Evolutionary conservation across 2,888 invertebrate genomes (phyloP), one percentile per base, ranked within the genome.

Genomic region (Halictus ligatus): DNA sequence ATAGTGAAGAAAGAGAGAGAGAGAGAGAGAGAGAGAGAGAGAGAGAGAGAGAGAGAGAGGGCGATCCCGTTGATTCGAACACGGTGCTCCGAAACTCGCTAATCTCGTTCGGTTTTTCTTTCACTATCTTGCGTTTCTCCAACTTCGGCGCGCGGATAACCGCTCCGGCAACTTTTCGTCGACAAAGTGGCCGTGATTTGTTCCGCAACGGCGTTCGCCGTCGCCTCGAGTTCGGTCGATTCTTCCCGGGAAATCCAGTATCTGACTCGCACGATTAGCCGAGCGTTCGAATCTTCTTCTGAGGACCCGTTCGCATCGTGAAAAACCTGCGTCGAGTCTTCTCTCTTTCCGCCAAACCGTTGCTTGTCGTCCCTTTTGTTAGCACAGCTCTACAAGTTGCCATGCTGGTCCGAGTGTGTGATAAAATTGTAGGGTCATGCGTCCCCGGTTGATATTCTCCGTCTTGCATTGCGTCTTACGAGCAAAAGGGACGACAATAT

Each of bases 51-150:
- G 58, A 4, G n/a, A n/a, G 35, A 58, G 12, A 2, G 2, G 35
- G 35, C 1, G 58, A 58, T 58, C 58, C 15, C 8, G 29, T 7
- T 29, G 64, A 29, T 64, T 29, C 64, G 64, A 64, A 29, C 29
- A 29, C 12, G 60, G 25, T 13, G 60, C 54, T 54, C n/a, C 50
- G 64, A 74, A 80, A 80, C 48, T 80, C 48, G 79, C 73, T 80
- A 80, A 82, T 82, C 82, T 82, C 69, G 75, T 83, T 83, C 71
- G 75, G 78, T 78, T 83, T 83, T 83, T 75, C 75, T 79, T 72
- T 46, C 29, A n/a, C 48, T 29, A n/a, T 54, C 78, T 75, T 25
- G 43, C 81, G 58, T 58, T 60, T 15, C 46, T 25, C 72, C 69
- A 58, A 74, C 48, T 58, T 69, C 35, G 43, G 46, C 25, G 67